Percentiles rank a stretch among this genome's conserved stretches.
phyloP scores from a whole-genome alignment of 2,113 vertebrate genomes.

The Rissa tridactyla region DNA sequence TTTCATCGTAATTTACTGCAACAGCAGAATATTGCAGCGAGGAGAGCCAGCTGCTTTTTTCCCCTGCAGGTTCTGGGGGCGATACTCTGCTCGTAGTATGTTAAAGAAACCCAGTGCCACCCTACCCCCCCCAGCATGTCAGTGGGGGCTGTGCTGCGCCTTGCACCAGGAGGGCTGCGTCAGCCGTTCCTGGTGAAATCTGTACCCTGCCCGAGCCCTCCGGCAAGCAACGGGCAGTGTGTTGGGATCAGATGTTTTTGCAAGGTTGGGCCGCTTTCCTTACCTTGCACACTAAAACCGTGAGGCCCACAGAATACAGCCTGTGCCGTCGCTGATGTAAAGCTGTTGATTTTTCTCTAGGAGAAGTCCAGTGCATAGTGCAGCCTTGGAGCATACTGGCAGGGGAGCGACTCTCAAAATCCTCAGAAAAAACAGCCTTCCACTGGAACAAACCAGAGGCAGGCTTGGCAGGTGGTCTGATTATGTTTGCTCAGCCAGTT shows the following conservation, averaged over 20 bases:
- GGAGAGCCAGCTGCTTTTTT: not conserved
- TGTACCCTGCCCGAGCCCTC: fast-evolving
- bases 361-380: not conserved
- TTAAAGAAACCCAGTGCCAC: not conserved
- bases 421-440: not conserved
- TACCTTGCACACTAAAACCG: not conserved
- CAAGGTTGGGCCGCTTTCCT: not conserved
- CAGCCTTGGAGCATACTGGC: not conserved
- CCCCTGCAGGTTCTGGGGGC: not conserved
- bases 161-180: not conserved
- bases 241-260: not conserved
- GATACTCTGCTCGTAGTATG: not conserved
- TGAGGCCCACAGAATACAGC: not conserved
- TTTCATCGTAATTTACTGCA: not conserved
- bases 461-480: constrained; percentile 1
- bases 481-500: constrained; percentile 26
- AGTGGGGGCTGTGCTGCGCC: not conserved
- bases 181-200: not conserved
- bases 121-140: not conserved
- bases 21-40: not conserved
- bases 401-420: not conserved
- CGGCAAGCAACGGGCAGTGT: not conserved
- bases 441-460: not conserved
- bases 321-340: not conserved
- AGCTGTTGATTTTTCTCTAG: not conserved